Percentiles rank a stretch among this genome's conserved stretches.
These are phyloP conservation scores for Rosalia funebris DNA, from an alignment of 2,888 invertebrate species.

Conservation along the genomic window DNA sequence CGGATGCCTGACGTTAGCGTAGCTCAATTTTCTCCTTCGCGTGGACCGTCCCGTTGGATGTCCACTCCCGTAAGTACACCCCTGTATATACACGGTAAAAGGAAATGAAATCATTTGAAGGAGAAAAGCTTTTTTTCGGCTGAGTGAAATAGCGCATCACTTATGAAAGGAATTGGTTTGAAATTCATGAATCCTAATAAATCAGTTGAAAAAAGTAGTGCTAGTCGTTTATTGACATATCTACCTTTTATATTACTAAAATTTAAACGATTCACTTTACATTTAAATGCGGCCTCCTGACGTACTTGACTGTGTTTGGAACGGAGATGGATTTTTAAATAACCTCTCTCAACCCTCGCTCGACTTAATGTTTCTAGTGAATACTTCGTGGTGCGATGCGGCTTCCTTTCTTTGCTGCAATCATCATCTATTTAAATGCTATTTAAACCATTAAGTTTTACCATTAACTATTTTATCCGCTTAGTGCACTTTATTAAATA, in stretches of 20 bases:
- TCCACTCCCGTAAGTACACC: too few relatives aligned
- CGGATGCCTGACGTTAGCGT: too few relatives aligned
- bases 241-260: constrained; percentile 58
- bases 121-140: not conserved
- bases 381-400: constrained; percentile 45
- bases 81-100: too few relatives aligned
- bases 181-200: constrained; percentile 49
- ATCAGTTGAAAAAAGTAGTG: constrained; percentile 47
- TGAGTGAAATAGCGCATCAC: constrained; percentile 13
- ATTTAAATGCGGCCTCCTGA: constrained; percentile 60
- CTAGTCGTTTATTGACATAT: constrained; percentile 51
- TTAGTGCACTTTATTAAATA: not conserved
- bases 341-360: constrained; percentile 55
- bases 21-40: too few relatives aligned
- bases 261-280: constrained; percentile 60
- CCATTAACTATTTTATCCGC: constrained; percentile 3
- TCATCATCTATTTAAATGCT: constrained; percentile 15
- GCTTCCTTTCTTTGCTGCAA: constrained; percentile 25
- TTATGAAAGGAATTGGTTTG: constrained; percentile 36
- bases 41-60: too few relatives aligned
- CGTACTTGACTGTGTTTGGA: constrained; percentile 55
- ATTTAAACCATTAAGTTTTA: not conserved
- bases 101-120: not conserved
- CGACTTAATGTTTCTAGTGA: constrained; percentile 54
- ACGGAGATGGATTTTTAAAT: constrained; percentile 62